Base-by-base conservation (phyloP, 1,140 invertebrate genomes). In the Leptinotarsa texana region DNA sequence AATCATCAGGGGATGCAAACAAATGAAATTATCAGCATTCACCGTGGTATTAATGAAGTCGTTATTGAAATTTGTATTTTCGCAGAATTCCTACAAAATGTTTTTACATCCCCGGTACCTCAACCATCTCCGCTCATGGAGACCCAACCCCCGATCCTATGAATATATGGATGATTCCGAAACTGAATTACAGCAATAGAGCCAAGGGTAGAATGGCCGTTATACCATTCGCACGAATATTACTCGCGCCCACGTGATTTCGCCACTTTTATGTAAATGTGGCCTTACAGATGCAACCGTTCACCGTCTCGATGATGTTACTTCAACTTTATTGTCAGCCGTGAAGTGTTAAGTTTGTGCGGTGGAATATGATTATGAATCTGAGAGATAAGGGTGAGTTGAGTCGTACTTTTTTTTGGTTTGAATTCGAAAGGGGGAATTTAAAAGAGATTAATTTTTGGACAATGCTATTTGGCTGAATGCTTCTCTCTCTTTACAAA, bases 101-200 rank as follows among this genome's bases (percentile, higher is more conserved):
- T 62, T 17, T n/a, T n/a, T 11, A 62, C 21, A 62, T 62, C 21
- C 65, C 5, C 21, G 13, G 21, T 13, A 33, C 17, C 68, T 47
- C 18, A 51, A 51, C 4, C 13, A 61, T 18, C 49, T 24, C 18
- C 69, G 51, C 27, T 33, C 42, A 27, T 68, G 66, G n/a, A 18
- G n/a, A 42, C 66, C 66, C 66, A 57, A 57, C 18, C 73, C 74
- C 75, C 70, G 77, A 71, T 69, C 72, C 75, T 69, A 82, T 83
- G 82, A 82, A 83, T 83, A 82, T 82, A 83, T 83, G 82, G 80
- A 83, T 83, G 82, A 83, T 79, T 83, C 75, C 69, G 71, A 83
- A 83, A 83, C 80, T 81, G 76, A 83, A 83, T 83, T 83, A 83
- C 80, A 76, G 76, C 70, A 74, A 77, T 73, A 82, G 78, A 73